Base-by-base conservation (phyloP, 2,888 invertebrate species). In the Nesidiocoris tenuis region DNA sequence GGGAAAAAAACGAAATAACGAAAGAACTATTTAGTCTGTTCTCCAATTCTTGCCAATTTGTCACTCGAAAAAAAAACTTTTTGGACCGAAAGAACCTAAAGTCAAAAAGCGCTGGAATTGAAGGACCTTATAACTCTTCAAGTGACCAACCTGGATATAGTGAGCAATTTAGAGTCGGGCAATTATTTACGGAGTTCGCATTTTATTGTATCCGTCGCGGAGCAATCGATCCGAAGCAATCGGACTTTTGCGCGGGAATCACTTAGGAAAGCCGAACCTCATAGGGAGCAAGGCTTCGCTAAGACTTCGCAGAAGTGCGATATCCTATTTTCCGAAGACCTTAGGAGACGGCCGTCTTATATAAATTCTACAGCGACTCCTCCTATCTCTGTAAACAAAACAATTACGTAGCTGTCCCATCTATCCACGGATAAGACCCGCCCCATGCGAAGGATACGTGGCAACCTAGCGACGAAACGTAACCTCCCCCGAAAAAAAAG, bases 351-450 rank as follows among this genome's bases (percentile, higher is more conserved):
- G 12, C 55, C 39, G 18, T 39, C 39, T 21, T 56, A 67, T 59
- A 70, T 70, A 70, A 70, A 70, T 70, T 70, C 59, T 59, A 70
- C 23, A 59, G 70, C 24, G 59, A n/a, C 59, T 59, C 25, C 61
- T 59, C 70, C 70, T 70, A 70, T 70, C 70, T 70, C 57, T 70
- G 70, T 70, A 70, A 70, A 70, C 70, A 70, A 70, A 70, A 70
- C 70, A 70, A 70, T 70, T 70, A 70, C 70, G 70, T 70, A 59
- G 70, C 70, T 70, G 70, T 70, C 70, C 59, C 70, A 70, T 70
- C 59, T 54, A 59, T 70, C 70, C 70, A 17, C 24, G 25, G 59
- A 56, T 57, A 70, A 59, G 54, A 59, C 70, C 61, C 70, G 16
- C 70, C 23, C 70, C 39, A 39, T 56, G 22, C 55, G 17, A 56